Percentiles rank a stretch among this genome's conserved stretches.
Evolutionary conservation across 2,888 invertebrate genomes (phyloP).

Genomic region (Stramonita haemastoma): DNA sequence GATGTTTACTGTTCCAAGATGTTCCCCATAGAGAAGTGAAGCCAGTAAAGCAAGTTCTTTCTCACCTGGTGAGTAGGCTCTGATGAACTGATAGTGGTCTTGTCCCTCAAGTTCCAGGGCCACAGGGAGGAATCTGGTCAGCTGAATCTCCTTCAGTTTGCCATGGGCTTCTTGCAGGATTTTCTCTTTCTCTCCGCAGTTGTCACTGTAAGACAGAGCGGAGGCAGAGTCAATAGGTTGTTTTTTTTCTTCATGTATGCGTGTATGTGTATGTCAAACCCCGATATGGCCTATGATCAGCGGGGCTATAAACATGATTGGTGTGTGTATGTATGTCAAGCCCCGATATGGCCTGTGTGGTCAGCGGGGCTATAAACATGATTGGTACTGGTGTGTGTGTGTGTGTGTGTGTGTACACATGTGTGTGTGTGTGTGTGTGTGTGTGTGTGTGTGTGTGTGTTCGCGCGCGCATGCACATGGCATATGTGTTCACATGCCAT

Average conservation of each 20-base stretch:
- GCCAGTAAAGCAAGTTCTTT: neutral
- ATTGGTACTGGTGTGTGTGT: neutral
- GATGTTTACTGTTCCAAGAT: too few species aligned
- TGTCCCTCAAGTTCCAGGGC: conserved; percentile 86
- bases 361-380: too few species aligned
- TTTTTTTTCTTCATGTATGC: too few species aligned
- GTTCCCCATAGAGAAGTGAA: neutral
- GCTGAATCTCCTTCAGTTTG: conserved; percentile 83
- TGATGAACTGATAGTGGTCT: conserved; percentile 85
- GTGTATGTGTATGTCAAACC: too few species aligned
- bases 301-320: too few species aligned
- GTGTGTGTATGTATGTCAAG: neutral
- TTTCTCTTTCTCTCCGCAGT: conserved; percentile 77
- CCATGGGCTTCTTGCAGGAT: conserved; percentile 83
- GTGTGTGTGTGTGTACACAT: too few species aligned
- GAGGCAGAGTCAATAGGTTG: neutral
- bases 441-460: neutral
- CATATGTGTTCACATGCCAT: too few species aligned
- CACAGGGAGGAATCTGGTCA: conserved; percentile 83
- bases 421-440: neutral
- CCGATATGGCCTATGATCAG: too few species aligned
- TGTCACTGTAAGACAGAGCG: neutral
- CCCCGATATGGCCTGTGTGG: too few species aligned
- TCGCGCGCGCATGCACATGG: too few species aligned
- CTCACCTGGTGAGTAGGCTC: conserved; percentile 82